A percentile compares a stretch with the other conserved stretches of the same genome.
Evolutionary conservation across 2,888 invertebrate genomes (phyloP).

Genomic region (Aleiodes leptofemur): DNA sequence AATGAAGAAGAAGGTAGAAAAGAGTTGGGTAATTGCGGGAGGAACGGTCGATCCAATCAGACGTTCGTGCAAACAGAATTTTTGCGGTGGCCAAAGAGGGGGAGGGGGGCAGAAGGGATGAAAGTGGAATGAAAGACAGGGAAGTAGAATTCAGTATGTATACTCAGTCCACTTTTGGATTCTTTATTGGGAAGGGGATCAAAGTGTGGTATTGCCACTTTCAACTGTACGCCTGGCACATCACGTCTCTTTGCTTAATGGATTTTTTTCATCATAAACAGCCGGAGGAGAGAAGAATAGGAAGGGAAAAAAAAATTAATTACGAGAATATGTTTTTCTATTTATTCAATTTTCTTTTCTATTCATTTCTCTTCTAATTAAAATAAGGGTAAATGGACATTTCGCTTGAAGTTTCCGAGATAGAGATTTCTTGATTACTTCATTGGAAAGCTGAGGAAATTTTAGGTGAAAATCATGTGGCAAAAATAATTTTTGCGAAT

Average conservation of each 20-base stretch:
- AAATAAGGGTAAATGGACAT: too few species aligned
- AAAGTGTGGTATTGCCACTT: conserved; percentile 31
- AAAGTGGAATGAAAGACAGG: conserved; percentile 5
- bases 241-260: conserved; percentile 17
- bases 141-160: conserved; percentile 7
- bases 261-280: neutral
- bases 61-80: conserved; percentile 55
- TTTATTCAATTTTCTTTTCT: too few species aligned
- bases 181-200: conserved; percentile 8
- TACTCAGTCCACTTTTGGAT: conserved; percentile 11
- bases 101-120: conserved; percentile 10
- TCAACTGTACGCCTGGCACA: neutral
- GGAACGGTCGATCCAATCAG: conserved; percentile 59
- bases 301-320: neutral
- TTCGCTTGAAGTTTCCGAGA: too few species aligned
- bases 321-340: neutral
- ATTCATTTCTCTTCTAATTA: too few species aligned
- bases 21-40: conserved; percentile 55
- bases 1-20: conserved; percentile 31
- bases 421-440: too few species aligned
- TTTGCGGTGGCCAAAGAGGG: conserved; percentile 31
- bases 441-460: too few species aligned
- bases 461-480: too few species aligned
- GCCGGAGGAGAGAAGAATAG: too few species aligned
- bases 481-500: too few species aligned